Percentiles rank a stretch among this genome's conserved stretches.
These are phyloP conservation scores for Thinocorus orbignyianus DNA, from an alignment of 2,113 vertebrate species.

Conservation along the genomic window DNA sequence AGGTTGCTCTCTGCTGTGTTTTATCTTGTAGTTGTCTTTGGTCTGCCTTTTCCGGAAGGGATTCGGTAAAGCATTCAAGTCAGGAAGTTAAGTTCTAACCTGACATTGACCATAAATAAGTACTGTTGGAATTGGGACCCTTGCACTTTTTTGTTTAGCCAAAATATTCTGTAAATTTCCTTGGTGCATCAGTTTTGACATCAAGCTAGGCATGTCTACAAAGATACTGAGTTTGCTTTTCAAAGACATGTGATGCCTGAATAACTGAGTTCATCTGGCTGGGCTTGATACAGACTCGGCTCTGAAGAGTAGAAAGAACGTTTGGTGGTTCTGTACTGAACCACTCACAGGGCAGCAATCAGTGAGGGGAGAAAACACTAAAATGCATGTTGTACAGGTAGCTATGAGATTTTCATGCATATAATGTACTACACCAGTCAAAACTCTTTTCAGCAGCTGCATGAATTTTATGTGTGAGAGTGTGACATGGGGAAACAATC, in stretches of 20 bases:
- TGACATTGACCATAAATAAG: neutral
- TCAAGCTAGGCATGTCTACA: neutral
- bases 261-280: neutral
- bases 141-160: neutral
- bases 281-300: neutral
- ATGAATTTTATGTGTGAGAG: neutral
- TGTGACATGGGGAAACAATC: neutral
- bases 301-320: neutral
- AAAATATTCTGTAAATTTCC: neutral
- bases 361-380: neutral
- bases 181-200: neutral
- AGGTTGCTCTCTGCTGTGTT: neutral
- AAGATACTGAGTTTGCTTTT: rapidly evolving
- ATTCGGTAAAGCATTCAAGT: neutral
- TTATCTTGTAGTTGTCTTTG: neutral
- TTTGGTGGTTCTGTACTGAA: neutral
- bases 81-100: neutral
- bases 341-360: neutral
- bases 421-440: neutral
- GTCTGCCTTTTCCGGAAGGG: neutral
- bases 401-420: neutral
- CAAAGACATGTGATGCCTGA: neutral
- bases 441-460: neutral
- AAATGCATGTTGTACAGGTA: neutral
- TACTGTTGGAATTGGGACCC: neutral